Evolutionary conservation across 2,113 vertebrate species (phyloP).

Genomic region (Thinocorus orbignyianus): DNA sequence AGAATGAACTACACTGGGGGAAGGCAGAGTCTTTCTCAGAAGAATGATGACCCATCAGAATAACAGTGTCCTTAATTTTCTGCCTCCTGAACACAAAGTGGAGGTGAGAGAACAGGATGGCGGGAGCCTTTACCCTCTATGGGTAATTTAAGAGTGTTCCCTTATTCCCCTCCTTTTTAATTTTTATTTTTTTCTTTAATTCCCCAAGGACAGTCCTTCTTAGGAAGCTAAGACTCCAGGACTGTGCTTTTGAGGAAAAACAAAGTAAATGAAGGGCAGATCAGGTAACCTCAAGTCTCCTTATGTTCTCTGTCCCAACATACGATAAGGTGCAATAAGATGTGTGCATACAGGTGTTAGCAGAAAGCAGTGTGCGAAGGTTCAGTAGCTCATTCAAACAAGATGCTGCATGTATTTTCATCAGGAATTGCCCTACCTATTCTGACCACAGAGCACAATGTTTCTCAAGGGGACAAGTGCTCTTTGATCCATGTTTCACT

Average conservation of each 20-base stretch:
- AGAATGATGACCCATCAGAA: background rate
- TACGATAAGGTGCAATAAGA: background rate
- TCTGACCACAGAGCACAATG: background rate
- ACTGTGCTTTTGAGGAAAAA: background rate
- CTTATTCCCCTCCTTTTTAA: no score
- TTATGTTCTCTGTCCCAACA: background rate
- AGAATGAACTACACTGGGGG: background rate
- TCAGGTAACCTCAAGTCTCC: background rate
- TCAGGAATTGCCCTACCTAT: background rate
- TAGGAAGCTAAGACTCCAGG: background rate
- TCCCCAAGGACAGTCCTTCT: background rate
- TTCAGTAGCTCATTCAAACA: background rate
- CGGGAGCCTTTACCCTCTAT: accelerated
- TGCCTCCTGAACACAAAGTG: background rate
- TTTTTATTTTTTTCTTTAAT: background rate
- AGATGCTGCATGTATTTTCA: background rate
- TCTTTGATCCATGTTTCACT: background rate
- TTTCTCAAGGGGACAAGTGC: background rate
- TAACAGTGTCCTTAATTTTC: background rate
- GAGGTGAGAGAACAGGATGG: background rate
- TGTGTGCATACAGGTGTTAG: background rate
- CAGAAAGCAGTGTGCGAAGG: background rate
- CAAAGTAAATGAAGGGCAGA: background rate
- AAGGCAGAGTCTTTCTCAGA: background rate
- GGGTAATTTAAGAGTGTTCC: background rate